Evolutionary conservation across 2,797 vertebrate species (phyloP).

Genomic region (Sebastes matsubarae): DNA sequence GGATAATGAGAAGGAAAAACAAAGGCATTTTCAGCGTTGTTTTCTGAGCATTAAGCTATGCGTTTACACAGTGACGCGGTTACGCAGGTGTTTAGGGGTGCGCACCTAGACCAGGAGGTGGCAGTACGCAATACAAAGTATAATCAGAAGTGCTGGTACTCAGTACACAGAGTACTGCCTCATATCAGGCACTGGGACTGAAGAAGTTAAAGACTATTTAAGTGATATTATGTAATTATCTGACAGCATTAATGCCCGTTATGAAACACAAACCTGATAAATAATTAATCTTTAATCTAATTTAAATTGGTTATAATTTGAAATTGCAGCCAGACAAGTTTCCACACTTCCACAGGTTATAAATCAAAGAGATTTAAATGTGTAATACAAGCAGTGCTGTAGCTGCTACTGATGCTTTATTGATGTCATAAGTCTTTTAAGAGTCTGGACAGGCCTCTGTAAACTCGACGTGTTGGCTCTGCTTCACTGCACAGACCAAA

Average conservation of each 20-base stretch:
- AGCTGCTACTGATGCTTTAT: not conserved
- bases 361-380: slow-evolving; percentile 21
- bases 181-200: no score
- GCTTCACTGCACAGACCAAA: slow-evolving; percentile 15
- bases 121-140: not conserved
- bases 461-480: slow-evolving; percentile 36
- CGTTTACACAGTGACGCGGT: no score
- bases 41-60: no score
- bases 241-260: not conserved
- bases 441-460: slow-evolving; percentile 8
- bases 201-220: rapidly evolving
- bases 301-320: not conserved
- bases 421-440: slow-evolving; percentile 20
- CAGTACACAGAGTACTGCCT: no score
- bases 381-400: not conserved
- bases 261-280: not conserved
- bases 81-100: no score
- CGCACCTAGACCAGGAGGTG: no score
- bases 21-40: no score
- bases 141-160: no score
- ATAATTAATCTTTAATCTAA: not conserved
- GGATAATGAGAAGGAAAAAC: no score
- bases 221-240: not conserved
- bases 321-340: not conserved
- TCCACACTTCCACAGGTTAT: not conserved